A percentile compares a stretch with the other conserved stretches of the same genome.
phyloP scores from a whole-genome alignment of 1,140 invertebrate genomes.

The Camponotus floridanus region DNA sequence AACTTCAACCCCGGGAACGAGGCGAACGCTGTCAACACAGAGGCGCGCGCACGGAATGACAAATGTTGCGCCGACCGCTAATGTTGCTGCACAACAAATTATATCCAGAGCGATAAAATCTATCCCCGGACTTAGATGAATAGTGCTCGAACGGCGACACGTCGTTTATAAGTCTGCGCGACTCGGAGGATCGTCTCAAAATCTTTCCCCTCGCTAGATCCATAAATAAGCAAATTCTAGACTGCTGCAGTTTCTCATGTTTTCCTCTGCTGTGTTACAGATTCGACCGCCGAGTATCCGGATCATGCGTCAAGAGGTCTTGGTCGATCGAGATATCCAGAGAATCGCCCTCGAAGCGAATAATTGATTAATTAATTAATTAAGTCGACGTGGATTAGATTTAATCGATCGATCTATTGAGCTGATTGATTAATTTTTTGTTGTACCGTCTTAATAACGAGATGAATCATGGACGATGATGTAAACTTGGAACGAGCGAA shows the following conservation, averaged over 20 bases:
- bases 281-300: background rate
- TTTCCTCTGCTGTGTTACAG: constrained; percentile 21
- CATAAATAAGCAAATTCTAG: background rate
- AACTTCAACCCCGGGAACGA: constrained; percentile 83
- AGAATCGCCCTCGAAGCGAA: background rate
- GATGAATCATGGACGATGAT: background rate
- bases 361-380: constrained; percentile 23
- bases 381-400: background rate
- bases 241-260: background rate
- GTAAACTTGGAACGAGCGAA: background rate
- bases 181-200: background rate
- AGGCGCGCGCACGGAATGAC: constrained; percentile 83
- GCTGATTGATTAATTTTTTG: background rate
- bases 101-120: constrained; percentile 81
- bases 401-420: background rate
- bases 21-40: constrained; percentile 85
- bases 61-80: constrained; percentile 82
- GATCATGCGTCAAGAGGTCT: background rate
- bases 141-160: constrained; percentile 50
- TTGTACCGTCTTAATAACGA: background rate
- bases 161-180: constrained; percentile 43
- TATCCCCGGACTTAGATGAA: constrained; percentile 67
- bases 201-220: background rate
- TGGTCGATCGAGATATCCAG: background rate
- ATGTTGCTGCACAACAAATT: constrained; percentile 85